Base-by-base conservation (phyloP, 2,888 invertebrate genomes). In the Lagria hirta region DNA sequence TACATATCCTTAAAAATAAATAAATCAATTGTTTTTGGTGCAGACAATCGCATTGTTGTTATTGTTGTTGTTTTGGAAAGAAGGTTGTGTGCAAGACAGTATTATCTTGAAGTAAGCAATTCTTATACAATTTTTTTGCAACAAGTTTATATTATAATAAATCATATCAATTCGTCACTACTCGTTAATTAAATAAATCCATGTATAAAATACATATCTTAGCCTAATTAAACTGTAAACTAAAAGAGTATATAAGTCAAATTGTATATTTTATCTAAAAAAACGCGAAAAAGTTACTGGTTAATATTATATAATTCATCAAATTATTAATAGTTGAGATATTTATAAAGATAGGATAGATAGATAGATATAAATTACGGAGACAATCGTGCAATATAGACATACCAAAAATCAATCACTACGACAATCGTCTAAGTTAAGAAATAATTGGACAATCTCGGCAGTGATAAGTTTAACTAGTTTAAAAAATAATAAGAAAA, bases 351-450 rank as follows among this genome's bases (percentile, higher is more conserved):
- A 32, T 29, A 11, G 32, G 22, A 24, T 23, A 35, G 30, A 18
- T 26, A 33, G 28, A 35, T 36, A 10, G 26, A 7, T 11, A n/a
- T 11, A 26, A 10, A 11, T 12, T 49, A 49, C 58, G 50, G 44
- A 59, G 65, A 67, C 66, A 68, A 66, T 68, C 66, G 66, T 67
- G 67, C 65, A 66, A 68, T 66, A 67, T 58, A 55, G 36, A 52
- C 49, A 59, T 58, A 64, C 63, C 63, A 64, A 65, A 65, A 24
- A 43, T 46, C 35, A 54, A 61, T 48, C 49, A 54, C 46, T 33
- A 41, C 34, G 52, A 49, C 52, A 51, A 52, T 50, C 54, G 20
- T 27, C 48, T 50, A 22, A 29, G 27, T 14, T 18, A 16, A 23
- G 16, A 12, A 13, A 17, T 14, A 18, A 45, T 43, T 46, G 55